phyloP scores from a whole-genome alignment of 1,140 invertebrate species.

The Subanguina moxae region DNA sequence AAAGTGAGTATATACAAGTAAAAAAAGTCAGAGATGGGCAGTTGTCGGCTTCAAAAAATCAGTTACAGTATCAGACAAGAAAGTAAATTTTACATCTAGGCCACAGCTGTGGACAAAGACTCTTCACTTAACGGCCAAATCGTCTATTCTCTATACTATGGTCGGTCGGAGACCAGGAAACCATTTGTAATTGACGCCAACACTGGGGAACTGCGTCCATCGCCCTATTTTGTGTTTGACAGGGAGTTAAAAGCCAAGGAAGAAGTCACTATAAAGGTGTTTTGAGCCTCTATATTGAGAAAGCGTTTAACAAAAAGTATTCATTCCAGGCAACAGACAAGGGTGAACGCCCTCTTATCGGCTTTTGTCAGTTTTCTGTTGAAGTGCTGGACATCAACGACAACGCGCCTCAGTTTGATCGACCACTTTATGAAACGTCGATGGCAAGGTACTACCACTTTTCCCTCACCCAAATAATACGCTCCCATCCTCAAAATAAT shows the following conservation, averaged over 20 bases:
- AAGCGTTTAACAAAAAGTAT: neutral
- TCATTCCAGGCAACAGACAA: conserved; percentile 46
- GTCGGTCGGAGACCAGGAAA: conserved; percentile 46
- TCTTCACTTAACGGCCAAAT: conserved; percentile 50
- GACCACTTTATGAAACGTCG: conserved; percentile 51
- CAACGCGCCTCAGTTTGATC: conserved; percentile 51
- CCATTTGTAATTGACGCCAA: conserved; percentile 52
- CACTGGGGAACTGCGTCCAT: conserved; percentile 50
- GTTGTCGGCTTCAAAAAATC: no score
- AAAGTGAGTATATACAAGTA: no score
- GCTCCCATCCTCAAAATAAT: no score
- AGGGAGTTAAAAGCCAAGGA: conserved; percentile 45
- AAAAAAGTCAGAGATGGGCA: no score
- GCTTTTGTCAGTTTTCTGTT: conserved; percentile 57
- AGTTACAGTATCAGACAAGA: no score
- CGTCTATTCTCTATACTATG: conserved; percentile 55
- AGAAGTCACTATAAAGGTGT: conserved; percentile 54
- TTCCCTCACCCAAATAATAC: no score
- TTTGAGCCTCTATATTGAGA: no score
- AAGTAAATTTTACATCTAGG: conserved; percentile 9
- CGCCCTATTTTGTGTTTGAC: conserved; percentile 55
- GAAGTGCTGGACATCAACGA: conserved; percentile 53
- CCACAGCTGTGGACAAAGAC: conserved; percentile 51
- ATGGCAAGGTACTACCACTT: conserved; percentile 13
- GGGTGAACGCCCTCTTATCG: conserved; percentile 55